phyloP scores from a whole-genome alignment of 2,888 invertebrate species.

The Hanleya hanleyi region DNA sequence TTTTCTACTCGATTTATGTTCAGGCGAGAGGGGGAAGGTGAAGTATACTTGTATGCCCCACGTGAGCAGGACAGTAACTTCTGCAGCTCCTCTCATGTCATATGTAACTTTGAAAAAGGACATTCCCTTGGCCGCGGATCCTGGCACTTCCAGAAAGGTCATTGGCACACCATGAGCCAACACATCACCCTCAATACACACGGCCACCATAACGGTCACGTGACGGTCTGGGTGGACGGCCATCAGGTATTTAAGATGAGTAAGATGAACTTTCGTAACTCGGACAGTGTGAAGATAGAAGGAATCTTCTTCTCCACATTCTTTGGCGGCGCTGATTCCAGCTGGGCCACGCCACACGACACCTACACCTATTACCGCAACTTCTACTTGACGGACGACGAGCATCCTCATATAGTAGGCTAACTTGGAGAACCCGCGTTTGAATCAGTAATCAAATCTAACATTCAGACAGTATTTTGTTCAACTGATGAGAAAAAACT shows the following conservation, averaged over 20 bases:
- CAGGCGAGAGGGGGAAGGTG: slow-evolving; percentile 52
- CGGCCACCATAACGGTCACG: slow-evolving; percentile 41
- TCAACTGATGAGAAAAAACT: too few species aligned
- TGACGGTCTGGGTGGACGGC: slow-evolving; percentile 46
- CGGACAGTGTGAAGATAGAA: slow-evolving; percentile 38
- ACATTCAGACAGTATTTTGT: too few species aligned
- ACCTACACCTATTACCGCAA: slow-evolving; percentile 54
- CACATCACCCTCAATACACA: slow-evolving; percentile 48
- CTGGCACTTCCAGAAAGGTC: slow-evolving; percentile 33
- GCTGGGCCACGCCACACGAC: slow-evolving; percentile 47
- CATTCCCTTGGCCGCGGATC: slow-evolving; percentile 29
- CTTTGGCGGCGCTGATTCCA: slow-evolving; percentile 46
- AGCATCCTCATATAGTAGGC: neutral
- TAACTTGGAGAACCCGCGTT: too few species aligned
- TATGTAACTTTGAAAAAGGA: slow-evolving; percentile 35
- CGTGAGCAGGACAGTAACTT: slow-evolving; percentile 39
- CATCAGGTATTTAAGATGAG: slow-evolving; percentile 32
- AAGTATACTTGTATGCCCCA: slow-evolving; percentile 56
- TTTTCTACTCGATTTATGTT: slow-evolving; percentile 60
- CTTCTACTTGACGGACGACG: slow-evolving; percentile 26
- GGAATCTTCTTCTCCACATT: slow-evolving; percentile 57
- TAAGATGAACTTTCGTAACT: slow-evolving; percentile 40
- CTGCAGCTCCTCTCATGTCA: slow-evolving; percentile 27
- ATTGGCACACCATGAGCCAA: slow-evolving; percentile 51
- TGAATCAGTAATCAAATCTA: too few species aligned